Conservation (phyloP, 2,797 vertebrate species). For the Notolepis coatsorum region DNA sequence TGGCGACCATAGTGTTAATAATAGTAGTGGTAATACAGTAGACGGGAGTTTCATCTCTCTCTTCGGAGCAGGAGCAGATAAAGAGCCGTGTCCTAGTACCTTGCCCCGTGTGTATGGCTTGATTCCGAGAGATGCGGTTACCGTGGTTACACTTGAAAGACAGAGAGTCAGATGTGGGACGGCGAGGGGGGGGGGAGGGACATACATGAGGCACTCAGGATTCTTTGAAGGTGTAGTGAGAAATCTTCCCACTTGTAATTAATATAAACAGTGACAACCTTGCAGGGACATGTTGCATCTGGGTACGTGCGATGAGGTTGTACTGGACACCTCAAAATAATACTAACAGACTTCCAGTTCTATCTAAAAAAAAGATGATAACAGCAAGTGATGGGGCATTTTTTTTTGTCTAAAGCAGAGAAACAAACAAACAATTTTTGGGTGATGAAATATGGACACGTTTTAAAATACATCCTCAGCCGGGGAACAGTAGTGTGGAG, state of each 20-base stretch:
- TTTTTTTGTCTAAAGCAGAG: slow-evolving; percentile 29
- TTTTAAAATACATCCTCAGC: slow-evolving; percentile 30
- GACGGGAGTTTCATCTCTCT: slow-evolving; percentile 34
- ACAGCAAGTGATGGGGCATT: slow-evolving; percentile 31
- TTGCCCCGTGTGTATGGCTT: slow-evolving; percentile 78
- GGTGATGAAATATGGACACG: slow-evolving; percentile 16
- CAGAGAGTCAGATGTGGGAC: slow-evolving; percentile 23
- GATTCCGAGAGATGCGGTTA: slow-evolving; percentile 68
- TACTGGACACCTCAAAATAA: slow-evolving; percentile 24
- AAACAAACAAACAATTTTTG: slow-evolving; percentile 21
- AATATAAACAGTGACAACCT: slow-evolving; percentile 37
- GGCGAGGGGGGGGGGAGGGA: not conserved
- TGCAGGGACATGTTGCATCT: slow-evolving; percentile 29
- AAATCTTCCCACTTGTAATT: slow-evolving; percentile 41
- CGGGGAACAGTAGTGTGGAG: slow-evolving; percentile 22
- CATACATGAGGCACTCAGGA: slow-evolving; percentile 74
- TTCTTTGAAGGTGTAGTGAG: slow-evolving; percentile 59
- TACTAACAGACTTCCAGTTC: slow-evolving; percentile 16
- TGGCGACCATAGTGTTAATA: no score
- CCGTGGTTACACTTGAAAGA: slow-evolving; percentile 52
- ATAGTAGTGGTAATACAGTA: slow-evolving; percentile 54
- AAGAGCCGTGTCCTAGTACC: slow-evolving; percentile 40
- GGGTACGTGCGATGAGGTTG: not conserved
- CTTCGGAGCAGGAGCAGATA: slow-evolving; percentile 40
- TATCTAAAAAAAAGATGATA: slow-evolving; percentile 33